Conservation (phyloP, 2,888 invertebrate species). For the Pantelozetes paolii region DNA sequence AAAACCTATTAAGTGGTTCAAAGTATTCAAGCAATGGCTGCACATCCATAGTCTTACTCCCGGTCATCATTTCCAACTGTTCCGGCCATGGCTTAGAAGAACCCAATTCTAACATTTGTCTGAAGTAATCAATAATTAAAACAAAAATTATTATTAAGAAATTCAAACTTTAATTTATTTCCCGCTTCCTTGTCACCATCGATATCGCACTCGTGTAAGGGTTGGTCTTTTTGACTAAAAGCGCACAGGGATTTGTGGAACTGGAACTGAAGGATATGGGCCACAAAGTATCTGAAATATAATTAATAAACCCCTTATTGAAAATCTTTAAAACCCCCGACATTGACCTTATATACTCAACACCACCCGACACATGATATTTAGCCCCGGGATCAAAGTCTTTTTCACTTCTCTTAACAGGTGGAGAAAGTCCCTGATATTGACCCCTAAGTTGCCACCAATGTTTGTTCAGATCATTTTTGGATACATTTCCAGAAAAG, state of each 20-base stretch:
- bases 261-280: slow-evolving; percentile 87
- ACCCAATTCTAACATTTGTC: slow-evolving; percentile 43
- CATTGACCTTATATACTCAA: slow-evolving; percentile 61
- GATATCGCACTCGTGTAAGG: slow-evolving; percentile 85
- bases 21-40: slow-evolving; percentile 79
- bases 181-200: slow-evolving; percentile 83
- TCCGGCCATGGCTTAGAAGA: slow-evolving; percentile 45
- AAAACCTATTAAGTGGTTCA: slow-evolving; percentile 81
- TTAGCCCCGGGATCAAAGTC: slow-evolving; percentile 91
- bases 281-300: slow-evolving; percentile 73
- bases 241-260: slow-evolving; percentile 76
- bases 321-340: too few relatives aligned
- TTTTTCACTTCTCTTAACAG: slow-evolving; percentile 67
- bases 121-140: not conserved
- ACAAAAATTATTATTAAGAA: not conserved
- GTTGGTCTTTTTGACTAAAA: slow-evolving; percentile 62
- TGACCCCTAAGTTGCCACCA: slow-evolving; percentile 67
- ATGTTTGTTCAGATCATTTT: slow-evolving; percentile 76
- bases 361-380: slow-evolving; percentile 77
- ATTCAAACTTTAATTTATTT: not conserved
- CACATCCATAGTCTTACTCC: slow-evolving; percentile 64
- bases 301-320: too few relatives aligned
- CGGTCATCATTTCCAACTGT: slow-evolving; percentile 47
- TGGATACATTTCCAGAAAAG: slow-evolving; percentile 68
- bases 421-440: slow-evolving; percentile 62